Evolutionary conservation across 2,888 invertebrate genomes (phyloP), one percentile per base, ranked within the genome.

Genomic region (Diaprepes abbreviatus): DNA sequence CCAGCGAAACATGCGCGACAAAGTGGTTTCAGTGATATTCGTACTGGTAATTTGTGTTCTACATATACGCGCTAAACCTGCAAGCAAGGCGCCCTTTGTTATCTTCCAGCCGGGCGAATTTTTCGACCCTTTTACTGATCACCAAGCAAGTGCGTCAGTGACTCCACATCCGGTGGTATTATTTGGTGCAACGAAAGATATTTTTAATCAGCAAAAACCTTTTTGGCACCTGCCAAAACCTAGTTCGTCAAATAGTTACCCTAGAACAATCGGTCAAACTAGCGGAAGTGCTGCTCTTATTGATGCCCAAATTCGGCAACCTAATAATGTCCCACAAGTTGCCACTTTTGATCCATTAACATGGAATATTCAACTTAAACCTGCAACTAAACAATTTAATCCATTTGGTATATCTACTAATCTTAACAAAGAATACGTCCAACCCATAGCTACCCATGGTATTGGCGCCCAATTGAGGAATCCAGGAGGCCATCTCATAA

Each of bases 91-190:
- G n/a, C 24, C 59, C 9, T 66, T 60, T 14, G 60, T 54, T 36
- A 52, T 58, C 9, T 59, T 64, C 35, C 40, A 35, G 38, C 64
- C 64, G 0, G 69, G 59, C 6, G 69, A 69, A 12, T 64, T 31
- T 43, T 71, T 67, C 28, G 58, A 67, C 28, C 71, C 71, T 3
- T 71, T 68, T 24, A 64, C 48, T 3, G 66, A 63, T 50, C 43
- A 17, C 52, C 58, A 63, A n/a, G 12, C 16, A 2, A 69, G 64
- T 36, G 58, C 58, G 0, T 28, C 62, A 6, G 17, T 43, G 10
- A 16, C 17, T n/a, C 21, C 7, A 3, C 40, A 64, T 31, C 63
- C 64, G 3, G 38, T 38, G 12, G 16, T 28, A 1, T 3, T 43
- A 6, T 54, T 40, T 31, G 40, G 63, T n/a, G 36, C 40, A n/a